Percentiles rank a stretch among this genome's conserved stretches.
These are phyloP conservation scores for Trichoplusia ni DNA, from an alignment of 1,140 invertebrate species.

Conservation along the genomic window DNA sequence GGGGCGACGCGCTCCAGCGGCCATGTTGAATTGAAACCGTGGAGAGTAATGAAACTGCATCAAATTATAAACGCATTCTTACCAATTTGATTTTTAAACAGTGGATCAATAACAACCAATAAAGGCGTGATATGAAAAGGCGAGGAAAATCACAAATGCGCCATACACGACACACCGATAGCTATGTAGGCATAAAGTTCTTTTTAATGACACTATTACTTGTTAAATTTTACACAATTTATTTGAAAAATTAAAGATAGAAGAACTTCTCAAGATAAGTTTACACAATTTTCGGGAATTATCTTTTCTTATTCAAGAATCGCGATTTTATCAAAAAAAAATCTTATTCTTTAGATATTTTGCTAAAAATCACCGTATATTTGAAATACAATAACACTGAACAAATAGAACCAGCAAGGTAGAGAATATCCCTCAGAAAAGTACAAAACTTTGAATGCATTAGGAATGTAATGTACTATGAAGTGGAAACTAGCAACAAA, in stretches of 20 bases:
- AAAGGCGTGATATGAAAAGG: conserved; percentile 19
- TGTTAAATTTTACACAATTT: no score
- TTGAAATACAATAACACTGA: no score
- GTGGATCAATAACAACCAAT: conserved; percentile 22
- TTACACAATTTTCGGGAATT: no score
- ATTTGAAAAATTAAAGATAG: no score
- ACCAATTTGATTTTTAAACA: conserved; percentile 30
- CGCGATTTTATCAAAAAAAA: no score
- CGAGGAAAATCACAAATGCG: conserved; percentile 19
- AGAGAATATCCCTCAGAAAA: no score
- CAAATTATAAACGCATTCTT: conserved; percentile 65
- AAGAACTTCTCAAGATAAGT: no score
- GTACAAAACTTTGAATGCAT: background rate
- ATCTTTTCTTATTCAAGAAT: no score
- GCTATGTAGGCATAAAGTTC: conserved; percentile 11
- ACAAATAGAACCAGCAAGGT: no score
- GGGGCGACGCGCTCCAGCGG: conserved; percentile 74
- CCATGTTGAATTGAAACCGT: conserved; percentile 69
- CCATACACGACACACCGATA: background rate
- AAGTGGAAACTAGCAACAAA: background rate
- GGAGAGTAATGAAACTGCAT: conserved; percentile 70
- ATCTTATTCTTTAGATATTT: no score
- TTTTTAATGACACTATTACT: background rate
- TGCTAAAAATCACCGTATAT: no score
- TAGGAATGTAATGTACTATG: background rate